Percentiles rank a stretch among this genome's conserved stretches.
These are phyloP conservation scores for Meloe dianella DNA, from an alignment of 2,888 invertebrate genomes.

Conservation along the genomic window DNA sequence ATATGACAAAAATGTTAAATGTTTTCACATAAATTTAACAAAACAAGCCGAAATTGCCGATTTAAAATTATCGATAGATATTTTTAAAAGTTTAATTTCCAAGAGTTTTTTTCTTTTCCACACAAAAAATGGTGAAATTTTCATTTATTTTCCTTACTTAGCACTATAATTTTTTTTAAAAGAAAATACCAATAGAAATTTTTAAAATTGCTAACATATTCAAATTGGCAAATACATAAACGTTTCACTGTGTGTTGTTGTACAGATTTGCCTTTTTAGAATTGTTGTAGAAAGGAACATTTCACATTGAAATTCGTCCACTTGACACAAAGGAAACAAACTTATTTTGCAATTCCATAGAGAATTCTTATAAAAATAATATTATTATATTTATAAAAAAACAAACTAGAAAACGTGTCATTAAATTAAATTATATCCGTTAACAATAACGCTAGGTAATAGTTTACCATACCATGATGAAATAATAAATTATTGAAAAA, in stretches of 20 bases:
- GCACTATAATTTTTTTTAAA: neutral
- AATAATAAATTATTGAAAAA: neutral
- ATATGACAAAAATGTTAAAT: no score
- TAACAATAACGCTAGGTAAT: neutral
- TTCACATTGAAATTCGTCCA: neutral
- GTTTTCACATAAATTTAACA: no score
- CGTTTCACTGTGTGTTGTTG: neutral
- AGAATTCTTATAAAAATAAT: neutral
- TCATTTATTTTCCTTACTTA: neutral
- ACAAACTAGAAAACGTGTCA: neutral
- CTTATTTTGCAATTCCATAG: neutral
- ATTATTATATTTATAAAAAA: neutral
- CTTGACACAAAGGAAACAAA: neutral
- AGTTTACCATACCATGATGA: neutral
- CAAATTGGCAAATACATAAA: neutral
- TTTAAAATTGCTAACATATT: constrained; percentile 1
- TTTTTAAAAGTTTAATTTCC: no score
- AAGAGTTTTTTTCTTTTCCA: no score
- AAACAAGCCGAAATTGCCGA: no score
- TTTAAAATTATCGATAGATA: no score
- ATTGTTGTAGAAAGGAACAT: neutral
- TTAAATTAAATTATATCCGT: neutral
- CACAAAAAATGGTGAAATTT: neutral
- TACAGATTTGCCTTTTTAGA: neutral
- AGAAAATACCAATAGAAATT: neutral